Base-by-base conservation (phyloP, 2,113 vertebrate genomes). In the Anguilla rostrata region DNA sequence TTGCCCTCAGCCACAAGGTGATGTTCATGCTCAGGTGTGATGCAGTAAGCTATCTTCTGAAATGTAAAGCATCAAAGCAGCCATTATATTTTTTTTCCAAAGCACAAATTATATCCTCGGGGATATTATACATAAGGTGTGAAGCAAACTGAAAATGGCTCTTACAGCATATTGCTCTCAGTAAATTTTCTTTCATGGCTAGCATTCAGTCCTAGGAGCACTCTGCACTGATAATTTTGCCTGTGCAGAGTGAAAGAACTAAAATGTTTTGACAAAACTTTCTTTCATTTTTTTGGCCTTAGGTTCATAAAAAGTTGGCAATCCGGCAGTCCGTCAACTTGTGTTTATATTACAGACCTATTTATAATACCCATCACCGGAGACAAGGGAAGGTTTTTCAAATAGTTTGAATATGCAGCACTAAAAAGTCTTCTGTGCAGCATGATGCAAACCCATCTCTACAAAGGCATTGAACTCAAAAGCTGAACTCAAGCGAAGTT, bases 1-100 rank as follows among this genome's bases (percentile, higher is more conserved):
- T 97, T 96, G 89, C 97, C 97, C 91, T 98, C 96, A 79, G 95
- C 95, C 92, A 99, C 98, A 86, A 98, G 91, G 88, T 99, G 97
- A 87, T 98, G 96, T 88, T 99, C 98, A 0, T 98, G 96, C 92
- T 99, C 97, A 3, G 98, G 98, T 18, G 98, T 99, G 93, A 99
- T 96, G 92, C 98, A 98, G 75, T 99, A 99, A 12, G 97, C 98
- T 94, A 98, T 95, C 88, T 96, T 98, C 98, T 99, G 95, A 81
- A 95, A 89, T 88, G 87, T 20, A 90, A 87, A 63, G 0, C 1
- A 88, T 40, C 40, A 60, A 0, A 90, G 66, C 7, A 91, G 43
- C 3, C 11, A 11, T 71, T 79, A 86, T 39, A 20, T 20, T 14
- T 8, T 8, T 8, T 14, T 0, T 63, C 49, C 34, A 49, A 3